These are phyloP conservation scores for Propithecus coquereli DNA, from an alignment of 2,113 vertebrate species.

Conservation along the genomic window DNA sequence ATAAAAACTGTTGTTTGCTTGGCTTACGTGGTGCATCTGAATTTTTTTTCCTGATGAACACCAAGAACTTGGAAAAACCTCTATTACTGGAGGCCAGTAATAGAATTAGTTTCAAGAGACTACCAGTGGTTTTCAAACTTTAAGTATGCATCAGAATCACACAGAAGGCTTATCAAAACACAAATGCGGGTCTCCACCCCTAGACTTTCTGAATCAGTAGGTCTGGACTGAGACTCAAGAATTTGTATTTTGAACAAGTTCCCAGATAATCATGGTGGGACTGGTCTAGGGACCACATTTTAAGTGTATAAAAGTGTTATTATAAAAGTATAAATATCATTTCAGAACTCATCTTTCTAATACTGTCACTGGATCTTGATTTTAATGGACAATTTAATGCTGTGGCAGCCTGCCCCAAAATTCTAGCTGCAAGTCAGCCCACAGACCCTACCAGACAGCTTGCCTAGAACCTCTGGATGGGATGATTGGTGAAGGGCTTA, in stretches of 20 bases:
- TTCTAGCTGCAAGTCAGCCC: too few species aligned
- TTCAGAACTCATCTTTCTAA: background rate
- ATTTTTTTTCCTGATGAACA: too few species aligned
- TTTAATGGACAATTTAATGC: background rate
- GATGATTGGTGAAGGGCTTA: too few species aligned
- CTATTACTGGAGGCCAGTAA: too few species aligned
- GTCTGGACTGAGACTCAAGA: background rate
- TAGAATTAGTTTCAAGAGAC: background rate
- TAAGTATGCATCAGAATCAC: background rate
- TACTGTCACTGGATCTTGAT: background rate
- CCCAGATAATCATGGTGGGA: background rate
- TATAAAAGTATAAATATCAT: background rate
- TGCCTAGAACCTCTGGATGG: too few species aligned
- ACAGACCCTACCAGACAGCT: too few species aligned
- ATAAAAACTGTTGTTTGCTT: too few species aligned
- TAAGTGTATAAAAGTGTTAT: too few species aligned
- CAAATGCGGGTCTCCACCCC: background rate
- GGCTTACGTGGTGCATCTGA: too few species aligned
- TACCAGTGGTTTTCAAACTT: background rate
- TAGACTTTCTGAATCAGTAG: background rate
- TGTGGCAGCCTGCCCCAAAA: background rate
- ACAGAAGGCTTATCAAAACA: background rate
- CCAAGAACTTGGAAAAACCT: too few species aligned
- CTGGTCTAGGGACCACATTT: background rate
- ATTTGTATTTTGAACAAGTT: conserved; percentile 12